Conservation (phyloP, 2,888 invertebrate species). For the Schizotus pectinicornis region DNA sequence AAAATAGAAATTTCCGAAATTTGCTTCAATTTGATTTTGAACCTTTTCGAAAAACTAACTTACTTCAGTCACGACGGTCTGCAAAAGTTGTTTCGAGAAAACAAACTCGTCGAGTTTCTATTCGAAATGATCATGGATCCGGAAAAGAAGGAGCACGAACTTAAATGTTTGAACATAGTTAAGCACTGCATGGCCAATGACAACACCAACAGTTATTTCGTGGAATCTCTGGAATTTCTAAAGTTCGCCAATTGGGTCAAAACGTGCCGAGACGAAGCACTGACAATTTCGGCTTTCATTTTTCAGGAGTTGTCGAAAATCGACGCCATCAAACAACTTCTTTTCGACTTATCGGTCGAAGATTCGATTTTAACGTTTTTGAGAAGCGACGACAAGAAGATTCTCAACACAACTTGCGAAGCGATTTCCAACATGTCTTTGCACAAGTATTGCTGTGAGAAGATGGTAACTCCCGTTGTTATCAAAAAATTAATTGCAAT, state of each 20-base stretch:
- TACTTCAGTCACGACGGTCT: conserved; percentile 39
- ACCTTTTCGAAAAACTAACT: conserved; percentile 41
- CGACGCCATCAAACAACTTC: conserved; percentile 42
- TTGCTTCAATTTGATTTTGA: conserved; percentile 34
- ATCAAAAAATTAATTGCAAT: conserved; percentile 40
- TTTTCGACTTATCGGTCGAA: conserved; percentile 48
- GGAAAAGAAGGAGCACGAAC: conserved; percentile 23
- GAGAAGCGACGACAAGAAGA: conserved; percentile 39
- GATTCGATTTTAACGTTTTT: conserved; percentile 45
- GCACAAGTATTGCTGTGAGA: conserved; percentile 49
- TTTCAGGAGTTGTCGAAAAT: conserved; percentile 42
- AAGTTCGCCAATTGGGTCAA: conserved; percentile 47
- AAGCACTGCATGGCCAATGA: conserved; percentile 43
- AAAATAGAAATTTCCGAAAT: conserved; percentile 34
- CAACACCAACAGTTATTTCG: conserved; percentile 43
- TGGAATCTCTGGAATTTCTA: conserved; percentile 46
- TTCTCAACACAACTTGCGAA: conserved; percentile 44
- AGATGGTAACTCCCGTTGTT: conserved; percentile 45
- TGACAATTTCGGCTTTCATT: conserved; percentile 36
- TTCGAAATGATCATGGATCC: conserved; percentile 41
- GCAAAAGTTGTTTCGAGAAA: conserved; percentile 38
- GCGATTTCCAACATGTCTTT: conserved; percentile 46
- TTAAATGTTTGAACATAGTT: conserved; percentile 41
- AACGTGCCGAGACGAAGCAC: conserved; percentile 38
- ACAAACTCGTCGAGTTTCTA: conserved; percentile 43